A percentile compares a stretch with the other conserved stretches of the same genome.
phyloP scores from a whole-genome alignment of 2,113 vertebrate species.

The Xiphias gladius region DNA sequence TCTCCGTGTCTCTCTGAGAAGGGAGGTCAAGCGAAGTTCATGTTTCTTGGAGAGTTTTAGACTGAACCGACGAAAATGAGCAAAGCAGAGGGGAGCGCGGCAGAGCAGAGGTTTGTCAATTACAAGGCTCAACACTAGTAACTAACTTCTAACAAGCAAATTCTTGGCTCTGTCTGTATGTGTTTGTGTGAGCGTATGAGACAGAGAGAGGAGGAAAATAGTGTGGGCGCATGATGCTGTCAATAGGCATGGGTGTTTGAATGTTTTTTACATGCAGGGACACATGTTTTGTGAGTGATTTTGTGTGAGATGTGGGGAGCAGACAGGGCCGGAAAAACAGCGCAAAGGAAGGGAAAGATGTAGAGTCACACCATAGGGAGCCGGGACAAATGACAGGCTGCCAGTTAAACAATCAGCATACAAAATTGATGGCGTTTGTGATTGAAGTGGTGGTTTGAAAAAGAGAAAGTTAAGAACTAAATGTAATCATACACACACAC shows the following conservation, averaged over 20 bases:
- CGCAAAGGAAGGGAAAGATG: slow-evolving; percentile 47
- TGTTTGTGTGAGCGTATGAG: slow-evolving; percentile 34
- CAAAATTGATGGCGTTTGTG: slow-evolving; percentile 29
- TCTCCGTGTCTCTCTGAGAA: slow-evolving; percentile 44
- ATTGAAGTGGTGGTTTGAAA: slow-evolving; percentile 39
- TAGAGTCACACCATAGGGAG: slow-evolving; percentile 50
- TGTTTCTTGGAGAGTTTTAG: slow-evolving; percentile 76
- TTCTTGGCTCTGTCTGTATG: slow-evolving; percentile 52
- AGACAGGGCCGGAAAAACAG: slow-evolving; percentile 23
- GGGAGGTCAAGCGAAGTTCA: slow-evolving; percentile 79
- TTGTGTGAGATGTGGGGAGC: slow-evolving; percentile 39
- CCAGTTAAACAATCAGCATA: slow-evolving; percentile 47
- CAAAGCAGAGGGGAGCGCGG: slow-evolving; percentile 70
- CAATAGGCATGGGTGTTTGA: slow-evolving; percentile 38
- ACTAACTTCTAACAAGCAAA: slow-evolving; percentile 76
- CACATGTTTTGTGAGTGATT: slow-evolving; percentile 39
- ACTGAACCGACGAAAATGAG: slow-evolving; percentile 64
- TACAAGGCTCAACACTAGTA: slow-evolving; percentile 77
- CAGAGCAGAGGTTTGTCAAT: slow-evolving; percentile 78
- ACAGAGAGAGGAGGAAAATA: slow-evolving; percentile 23
- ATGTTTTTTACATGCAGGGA: slow-evolving; percentile 40
- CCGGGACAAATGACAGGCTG: slow-evolving; percentile 64
- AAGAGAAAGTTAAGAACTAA: slow-evolving; percentile 41
- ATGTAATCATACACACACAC: background rate
- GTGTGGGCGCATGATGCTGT: slow-evolving; percentile 31